Percentiles rank a stretch among this genome's conserved stretches.
Evolutionary conservation across 2,888 invertebrate species (phyloP).

Genomic region (Campaea margaritaria): DNA sequence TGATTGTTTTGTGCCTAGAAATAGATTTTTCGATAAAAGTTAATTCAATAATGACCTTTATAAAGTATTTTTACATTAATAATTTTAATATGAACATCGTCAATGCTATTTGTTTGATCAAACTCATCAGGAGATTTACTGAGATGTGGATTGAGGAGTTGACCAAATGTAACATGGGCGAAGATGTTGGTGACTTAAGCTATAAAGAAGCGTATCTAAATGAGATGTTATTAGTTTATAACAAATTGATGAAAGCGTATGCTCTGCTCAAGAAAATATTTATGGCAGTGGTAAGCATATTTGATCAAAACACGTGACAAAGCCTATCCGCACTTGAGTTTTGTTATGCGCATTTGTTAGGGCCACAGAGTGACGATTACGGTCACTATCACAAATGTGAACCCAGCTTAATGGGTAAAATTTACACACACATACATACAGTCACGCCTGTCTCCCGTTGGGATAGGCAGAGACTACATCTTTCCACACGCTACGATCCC

Average conservation of each 20-base stretch:
- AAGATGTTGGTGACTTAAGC: neutral
- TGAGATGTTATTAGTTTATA: constrained; percentile 5
- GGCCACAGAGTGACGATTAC: too few species aligned
- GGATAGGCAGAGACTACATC: too few species aligned
- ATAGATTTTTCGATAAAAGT: neutral
- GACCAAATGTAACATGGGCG: neutral
- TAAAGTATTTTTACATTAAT: neutral
- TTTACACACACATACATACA: too few species aligned
- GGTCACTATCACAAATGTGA: too few species aligned
- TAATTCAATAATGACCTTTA: neutral
- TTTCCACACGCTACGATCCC: too few species aligned
- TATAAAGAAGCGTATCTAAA: neutral
- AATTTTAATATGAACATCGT: constrained; percentile 8
- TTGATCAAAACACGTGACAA: neutral
- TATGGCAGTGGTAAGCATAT: constrained; percentile 9
- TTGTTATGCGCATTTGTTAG: neutral
- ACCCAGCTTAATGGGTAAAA: too few species aligned
- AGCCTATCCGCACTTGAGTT: too few species aligned
- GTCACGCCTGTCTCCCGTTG: too few species aligned
- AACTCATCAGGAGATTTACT: constrained; percentile 4
- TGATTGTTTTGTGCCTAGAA: neutral
- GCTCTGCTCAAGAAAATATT: constrained; percentile 1
- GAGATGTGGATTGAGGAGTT: constrained; percentile 17
- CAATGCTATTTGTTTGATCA: constrained; percentile 15
- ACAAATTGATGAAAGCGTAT: constrained; percentile 4